These are phyloP conservation scores for Cebus imitator DNA, from an alignment of 2,113 vertebrate species.

Conservation along the genomic window DNA sequence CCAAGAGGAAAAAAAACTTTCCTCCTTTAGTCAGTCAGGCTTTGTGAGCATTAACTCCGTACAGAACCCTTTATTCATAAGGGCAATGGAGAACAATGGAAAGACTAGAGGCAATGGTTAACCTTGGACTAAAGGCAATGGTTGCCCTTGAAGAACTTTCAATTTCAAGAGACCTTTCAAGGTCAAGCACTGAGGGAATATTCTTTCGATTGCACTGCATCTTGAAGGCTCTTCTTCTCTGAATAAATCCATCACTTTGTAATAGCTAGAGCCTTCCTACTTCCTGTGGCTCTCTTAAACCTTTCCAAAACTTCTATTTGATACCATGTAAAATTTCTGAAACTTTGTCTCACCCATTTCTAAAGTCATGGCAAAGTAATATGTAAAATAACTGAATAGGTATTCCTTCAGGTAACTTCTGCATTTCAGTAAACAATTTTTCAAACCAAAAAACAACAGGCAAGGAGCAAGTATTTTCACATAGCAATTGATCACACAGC, in stretches of 20 bases:
- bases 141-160: background rate
- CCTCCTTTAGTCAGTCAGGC: background rate
- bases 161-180: background rate
- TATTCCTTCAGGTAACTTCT: slow-evolving; percentile 1
- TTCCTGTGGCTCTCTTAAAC: background rate
- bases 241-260: background rate
- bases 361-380: background rate
- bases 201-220: background rate
- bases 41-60: background rate
- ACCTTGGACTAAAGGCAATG: background rate
- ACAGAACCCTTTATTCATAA: background rate
- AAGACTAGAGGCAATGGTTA: background rate
- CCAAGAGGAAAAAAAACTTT: background rate
- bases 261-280: background rate
- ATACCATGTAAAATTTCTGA: background rate
- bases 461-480: background rate
- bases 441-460: background rate
- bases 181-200: background rate
- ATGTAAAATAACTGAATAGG: background rate
- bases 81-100: background rate
- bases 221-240: background rate
- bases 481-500: accelerated
- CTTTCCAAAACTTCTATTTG: background rate
- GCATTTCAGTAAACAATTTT: background rate
- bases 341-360: background rate